Base-by-base conservation (phyloP, 1,140 invertebrate genomes). In the Penaeus chinensis region DNA sequence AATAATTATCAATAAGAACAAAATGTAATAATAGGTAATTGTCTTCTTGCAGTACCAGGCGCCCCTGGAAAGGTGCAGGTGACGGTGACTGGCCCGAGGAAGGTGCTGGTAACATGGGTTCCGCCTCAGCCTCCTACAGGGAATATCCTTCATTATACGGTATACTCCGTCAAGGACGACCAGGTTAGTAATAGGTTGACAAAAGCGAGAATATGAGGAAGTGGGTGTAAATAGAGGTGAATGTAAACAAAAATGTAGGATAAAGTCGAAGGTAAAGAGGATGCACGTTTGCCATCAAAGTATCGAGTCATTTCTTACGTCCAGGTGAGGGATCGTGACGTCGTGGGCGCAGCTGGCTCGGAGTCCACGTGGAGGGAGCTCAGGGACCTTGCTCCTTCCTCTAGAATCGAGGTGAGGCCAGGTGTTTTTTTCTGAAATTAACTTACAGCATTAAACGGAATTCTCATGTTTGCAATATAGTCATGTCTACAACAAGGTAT, bases 331-430 rank as follows among this genome's bases (percentile, higher is more conserved):
- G 85, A 82, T 61, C 69, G 89, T 27, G 89, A 89, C n/a, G 82
- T 87, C 54, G 85, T 89, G 69, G 85, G 82, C 27, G 89, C 85
- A 7, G 85, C 83, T 8, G 89, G 85, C 1, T 85, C 84, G 16
- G 85, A 89, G 37, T 83, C 85, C 77, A 87, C 76, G 62, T 89
- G 89, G 89, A 47, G 89, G 42, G 85, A 89, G 61, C 82, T 89
- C 27, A 84, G 78, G 22, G 82, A 82, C 82, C 85, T 89, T 66
- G 66, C 84, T 22, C 85, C 89, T 18, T 54, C 69, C 54, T 84
- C 86, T n/a, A 83, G 85, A 54, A 77, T 87, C 1, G 81, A 87
- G 85, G 89, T 85, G 61, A 27, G 69, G 27, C 11, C 10, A 11
- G 54, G 16, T 54, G 54, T 54, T 16, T 10, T 16, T 10, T 54